Evolutionary conservation across 2,113 vertebrate genomes (phyloP).

Genomic region (Talpa occidentalis): DNA sequence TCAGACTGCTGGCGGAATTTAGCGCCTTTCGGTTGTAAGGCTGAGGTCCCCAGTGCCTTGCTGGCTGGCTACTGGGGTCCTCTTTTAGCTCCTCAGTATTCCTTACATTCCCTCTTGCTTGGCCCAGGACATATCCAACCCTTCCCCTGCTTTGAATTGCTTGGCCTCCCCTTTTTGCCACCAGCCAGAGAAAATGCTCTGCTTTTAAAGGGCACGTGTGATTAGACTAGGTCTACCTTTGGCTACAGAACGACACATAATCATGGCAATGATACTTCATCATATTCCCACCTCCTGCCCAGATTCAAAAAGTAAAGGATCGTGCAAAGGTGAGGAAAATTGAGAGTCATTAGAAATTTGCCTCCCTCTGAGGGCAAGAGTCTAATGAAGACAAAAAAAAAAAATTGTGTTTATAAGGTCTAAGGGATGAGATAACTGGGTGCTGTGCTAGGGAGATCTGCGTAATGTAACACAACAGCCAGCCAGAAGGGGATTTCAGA

Average conservation of each 20-base stretch:
- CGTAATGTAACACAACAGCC: not conserved
- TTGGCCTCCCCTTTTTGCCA: not conserved
- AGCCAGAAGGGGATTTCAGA: not conserved
- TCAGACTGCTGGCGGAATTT: not conserved
- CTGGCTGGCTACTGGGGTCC: not conserved
- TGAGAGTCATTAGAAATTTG: not conserved
- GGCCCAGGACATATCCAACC: rapidly evolving
- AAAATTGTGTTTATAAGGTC: not conserved
- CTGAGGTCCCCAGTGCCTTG: not conserved
- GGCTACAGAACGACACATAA: not conserved
- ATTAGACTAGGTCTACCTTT: not conserved
- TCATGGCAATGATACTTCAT: not conserved
- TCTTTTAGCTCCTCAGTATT: not conserved
- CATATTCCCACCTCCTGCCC: not conserved
- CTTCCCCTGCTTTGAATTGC: not conserved
- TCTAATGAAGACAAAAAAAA: not conserved
- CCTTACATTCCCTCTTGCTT: not conserved
- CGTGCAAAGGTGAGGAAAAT: not conserved
- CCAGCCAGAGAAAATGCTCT: not conserved
- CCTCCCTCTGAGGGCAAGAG: not conserved
- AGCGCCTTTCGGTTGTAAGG: not conserved
- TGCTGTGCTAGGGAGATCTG: not conserved
- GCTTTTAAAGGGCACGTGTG: not conserved
- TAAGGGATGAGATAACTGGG: not conserved
- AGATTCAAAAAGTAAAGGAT: not conserved